These are phyloP conservation scores for cattle (Bos taurus) DNA, from an alignment of 2,113 vertebrate genomes.

Conservation along the genomic window ARS-UCD2.0 NC_037331.1:97893501-97894000, in stretches of 20 bases:
- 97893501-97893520: neutral
- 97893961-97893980: neutral
- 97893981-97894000: neutral
- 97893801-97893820: neutral
- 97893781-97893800: neutral
- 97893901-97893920: fast-evolving
- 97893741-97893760: fast-evolving
- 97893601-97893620: neutral
- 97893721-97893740: neutral
- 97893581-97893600: neutral
- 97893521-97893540: neutral
- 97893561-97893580: neutral
- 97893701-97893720: neutral
- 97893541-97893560: neutral
- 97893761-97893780: fast-evolving
- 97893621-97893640: neutral
- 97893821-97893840: neutral
- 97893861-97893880: neutral
- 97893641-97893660: neutral
- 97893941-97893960: neutral
- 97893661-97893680: neutral
- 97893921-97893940: neutral
- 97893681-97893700: neutral
- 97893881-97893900: neutral
- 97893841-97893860: neutral